A percentile compares a stretch with the other conserved stretches of the same genome.
Conservation (phyloP, 2,888 invertebrate genomes). For the Heliconius erato region DNA sequence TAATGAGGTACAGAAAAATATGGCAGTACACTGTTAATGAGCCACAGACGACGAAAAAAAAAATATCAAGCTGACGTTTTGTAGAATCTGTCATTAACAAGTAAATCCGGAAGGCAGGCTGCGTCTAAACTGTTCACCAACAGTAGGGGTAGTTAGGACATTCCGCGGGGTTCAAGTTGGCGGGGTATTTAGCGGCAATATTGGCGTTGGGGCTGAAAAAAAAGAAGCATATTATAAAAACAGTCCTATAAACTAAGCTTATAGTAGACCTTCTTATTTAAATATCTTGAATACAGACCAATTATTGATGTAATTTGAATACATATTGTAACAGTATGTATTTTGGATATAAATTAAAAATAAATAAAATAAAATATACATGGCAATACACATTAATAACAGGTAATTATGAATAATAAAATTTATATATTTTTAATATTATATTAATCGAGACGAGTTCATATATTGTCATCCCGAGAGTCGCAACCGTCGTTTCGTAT, state of each 20-base stretch:
- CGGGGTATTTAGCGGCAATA: slow-evolving; percentile 80
- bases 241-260: no score
- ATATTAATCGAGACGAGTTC: no score
- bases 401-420: no score
- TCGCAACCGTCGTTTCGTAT: no score
- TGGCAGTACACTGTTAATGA: slow-evolving; percentile 56
- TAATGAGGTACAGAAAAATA: slow-evolving; percentile 51
- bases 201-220: slow-evolving; percentile 65
- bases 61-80: slow-evolving; percentile 47
- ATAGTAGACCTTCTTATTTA: neutral
- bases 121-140: slow-evolving; percentile 57
- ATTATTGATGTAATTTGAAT: no score
- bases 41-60: slow-evolving; percentile 31
- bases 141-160: slow-evolving; percentile 88
- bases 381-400: no score
- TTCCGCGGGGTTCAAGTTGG: slow-evolving; percentile 81
- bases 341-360: no score
- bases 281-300: neutral
- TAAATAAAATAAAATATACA: no score
- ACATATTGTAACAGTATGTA: no score
- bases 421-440: no score
- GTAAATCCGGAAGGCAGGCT: slow-evolving; percentile 44
- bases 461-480: no score
- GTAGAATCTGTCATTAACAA: slow-evolving; percentile 54
- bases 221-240: neutral